Evolutionary conservation across 1,140 invertebrate species (phyloP), one percentile per base, ranked within the genome.

Genomic region (Drosophila obscura): DNA sequence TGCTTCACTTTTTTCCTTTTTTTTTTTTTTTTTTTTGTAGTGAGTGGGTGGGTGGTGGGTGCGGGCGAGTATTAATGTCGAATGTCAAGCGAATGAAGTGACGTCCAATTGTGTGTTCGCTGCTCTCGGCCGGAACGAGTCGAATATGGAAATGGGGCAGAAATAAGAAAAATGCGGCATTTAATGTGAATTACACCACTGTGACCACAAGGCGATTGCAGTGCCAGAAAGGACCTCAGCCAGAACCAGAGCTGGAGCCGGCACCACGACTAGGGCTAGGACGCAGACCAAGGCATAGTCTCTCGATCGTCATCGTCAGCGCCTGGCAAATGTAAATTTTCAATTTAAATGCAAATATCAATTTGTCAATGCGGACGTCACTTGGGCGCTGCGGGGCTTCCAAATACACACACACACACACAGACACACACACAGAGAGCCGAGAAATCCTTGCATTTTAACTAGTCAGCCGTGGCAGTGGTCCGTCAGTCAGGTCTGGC

Each of bases 271-370:
- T 35, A 35, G 8, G 9, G 7, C 11, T 45, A n/a, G 31, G 52
- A 45, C 75, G 24, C 28, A 3, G 28, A 31, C 66, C 52, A 24
- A 13, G 44, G 24, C 44, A 28, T 9, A 35, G 41, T 61, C 63
- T 66, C 71, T 80, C 80, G 80, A 84, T 84, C 81, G 19, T 19
- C 81, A 85, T 80, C 66, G 66, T 69, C 68, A 76, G 75, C 59
- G 72, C 49, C 55, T 59, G 62, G 79, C 69, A 91, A 90, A 91
- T 91, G 90, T 91, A 91, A 91, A 91, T 91, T 91, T 91, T 91
- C 90, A 91, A 91, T 91, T 91, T 91, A 91, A 91, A 91, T 91
- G 90, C 90, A 91, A 91, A 91, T 91, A 91, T 91, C 90, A 91
- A 91, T 91, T 91, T 91, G 90, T 91, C 90, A 91, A 91, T 91